Conservation (phyloP, 2,888 invertebrate species). For the Epirrita christyi region DNA sequence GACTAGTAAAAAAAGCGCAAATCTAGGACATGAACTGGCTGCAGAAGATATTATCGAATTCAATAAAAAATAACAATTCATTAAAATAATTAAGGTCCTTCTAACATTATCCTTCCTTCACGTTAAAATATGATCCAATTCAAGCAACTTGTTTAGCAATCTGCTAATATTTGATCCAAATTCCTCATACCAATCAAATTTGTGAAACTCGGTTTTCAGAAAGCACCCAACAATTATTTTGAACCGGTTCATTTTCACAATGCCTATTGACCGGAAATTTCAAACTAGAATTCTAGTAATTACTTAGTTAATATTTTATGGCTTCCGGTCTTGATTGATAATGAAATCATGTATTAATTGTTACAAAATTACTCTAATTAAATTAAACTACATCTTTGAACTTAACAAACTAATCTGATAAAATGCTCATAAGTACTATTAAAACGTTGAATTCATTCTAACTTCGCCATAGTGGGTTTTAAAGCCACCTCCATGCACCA, state of each 20-base stretch:
- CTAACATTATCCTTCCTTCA: too few species aligned
- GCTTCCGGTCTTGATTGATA: conserved; percentile 8
- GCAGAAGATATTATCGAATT: too few species aligned
- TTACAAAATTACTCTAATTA: not conserved
- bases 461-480: not conserved
- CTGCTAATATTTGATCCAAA: conserved; percentile 1
- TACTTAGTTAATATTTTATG: conserved; percentile 5
- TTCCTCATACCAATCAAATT: conserved; percentile 13
- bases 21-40: too few species aligned
- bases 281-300: conserved; percentile 16
- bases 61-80: too few species aligned
- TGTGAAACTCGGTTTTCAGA: conserved; percentile 15
- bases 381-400: not conserved
- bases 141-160: not conserved
- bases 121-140: not conserved
- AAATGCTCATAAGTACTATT: not conserved
- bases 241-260: conserved; percentile 16
- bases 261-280: conserved; percentile 17
- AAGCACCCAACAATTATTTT: conserved; percentile 8
- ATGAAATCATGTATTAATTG: not conserved
- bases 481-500: not conserved
- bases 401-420: not conserved
- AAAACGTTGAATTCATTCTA: not conserved
- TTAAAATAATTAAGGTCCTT: too few species aligned
- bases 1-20: too few species aligned